Base-by-base conservation (phyloP, 2,113 vertebrate genomes). In the Strix uralensis region DNA sequence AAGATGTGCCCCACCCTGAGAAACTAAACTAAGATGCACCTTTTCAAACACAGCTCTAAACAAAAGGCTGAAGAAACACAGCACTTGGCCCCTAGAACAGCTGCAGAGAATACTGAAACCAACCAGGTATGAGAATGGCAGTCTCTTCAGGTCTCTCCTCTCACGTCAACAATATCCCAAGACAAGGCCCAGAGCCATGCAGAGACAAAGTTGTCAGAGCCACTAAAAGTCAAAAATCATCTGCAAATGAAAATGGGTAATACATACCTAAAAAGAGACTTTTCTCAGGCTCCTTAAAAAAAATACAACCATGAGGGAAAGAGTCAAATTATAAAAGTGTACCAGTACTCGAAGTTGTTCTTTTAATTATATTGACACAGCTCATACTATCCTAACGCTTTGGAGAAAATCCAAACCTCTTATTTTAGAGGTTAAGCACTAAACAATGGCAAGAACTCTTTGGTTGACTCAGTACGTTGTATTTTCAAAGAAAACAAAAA, bases 401-500 rank as follows among this genome's bases (percentile, higher is more conserved):
- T 86, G 74, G 72, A 92, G 58, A 92, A 93, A 94, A 90, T 18
- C 78, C 44, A 95, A 67, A 49, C 49, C 81, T n/a, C 63, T 57
- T 44, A 61, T 69, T 95, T 80, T 73, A 30, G 74, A 90, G 34
- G 30, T 69, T 73, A 91, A 82, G 54, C 62, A 80, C 44, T 36
- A 58, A 89, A 84, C 0, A 1, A 81, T 2, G 2, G 52, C 65
- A 74, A 72, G 55, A 91, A 78, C 38, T 74, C 81, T 71, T 29
- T 19, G 38, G 16, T 65, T 58, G 25, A 40, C 74, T 89, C 63
- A 40, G 17, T 58, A 61, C 0, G 0, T 4, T 42, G 40, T 91
- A 54, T 82, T 94, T 96, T 91, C 84, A 92, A 72, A 94, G 81
- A 89, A 93, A 95, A 94, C 21, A 95, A 55, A 89, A 82, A 82